A percentile compares a stretch with the other conserved stretches of the same genome.
phyloP scores from a whole-genome alignment of 2,888 invertebrate genomes.

The Cosmopolites sordidus region DNA sequence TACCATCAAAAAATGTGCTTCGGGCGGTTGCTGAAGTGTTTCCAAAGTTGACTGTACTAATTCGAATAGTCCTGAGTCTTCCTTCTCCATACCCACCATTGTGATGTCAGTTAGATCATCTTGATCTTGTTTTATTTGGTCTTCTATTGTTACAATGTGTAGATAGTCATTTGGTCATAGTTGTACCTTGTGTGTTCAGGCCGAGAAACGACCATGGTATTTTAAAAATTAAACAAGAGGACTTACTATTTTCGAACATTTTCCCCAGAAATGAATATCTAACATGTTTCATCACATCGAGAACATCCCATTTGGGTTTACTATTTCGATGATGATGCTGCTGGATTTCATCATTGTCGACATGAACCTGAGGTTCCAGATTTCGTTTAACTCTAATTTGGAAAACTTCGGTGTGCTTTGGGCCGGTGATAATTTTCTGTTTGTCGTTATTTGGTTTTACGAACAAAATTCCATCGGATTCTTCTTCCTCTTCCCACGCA shows the following conservation, averaged over 20 bases:
- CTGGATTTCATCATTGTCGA: background rate
- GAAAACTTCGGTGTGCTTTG: constrained; percentile 38
- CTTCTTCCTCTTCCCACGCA: background rate
- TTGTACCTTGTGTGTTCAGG: no score
- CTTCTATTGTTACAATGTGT: background rate
- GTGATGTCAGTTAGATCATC: constrained; percentile 16
- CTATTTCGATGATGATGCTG: background rate
- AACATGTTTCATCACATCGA: constrained; percentile 34
- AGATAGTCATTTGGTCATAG: no score
- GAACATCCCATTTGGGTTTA: constrained; percentile 31
- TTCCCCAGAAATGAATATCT: constrained; percentile 37
- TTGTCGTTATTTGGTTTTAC: background rate
- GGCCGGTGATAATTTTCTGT: constrained; percentile 28
- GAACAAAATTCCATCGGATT: background rate
- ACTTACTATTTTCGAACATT: constrained; percentile 32
- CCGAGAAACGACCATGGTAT: no score
- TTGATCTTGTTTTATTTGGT: constrained; percentile 14
- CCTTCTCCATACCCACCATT: constrained; percentile 16
- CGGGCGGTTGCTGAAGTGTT: constrained; percentile 30
- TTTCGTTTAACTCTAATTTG: constrained; percentile 34
- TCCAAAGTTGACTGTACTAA: constrained; percentile 34
- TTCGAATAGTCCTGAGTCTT: constrained; percentile 34
- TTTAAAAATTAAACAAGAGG: no score
- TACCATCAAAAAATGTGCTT: constrained; percentile 35
- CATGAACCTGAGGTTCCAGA: background rate